A percentile compares a stretch with the other conserved stretches of the same genome.
Conservation (phyloP, 2,113 vertebrate genomes). For the Sorex fumeus region DNA sequence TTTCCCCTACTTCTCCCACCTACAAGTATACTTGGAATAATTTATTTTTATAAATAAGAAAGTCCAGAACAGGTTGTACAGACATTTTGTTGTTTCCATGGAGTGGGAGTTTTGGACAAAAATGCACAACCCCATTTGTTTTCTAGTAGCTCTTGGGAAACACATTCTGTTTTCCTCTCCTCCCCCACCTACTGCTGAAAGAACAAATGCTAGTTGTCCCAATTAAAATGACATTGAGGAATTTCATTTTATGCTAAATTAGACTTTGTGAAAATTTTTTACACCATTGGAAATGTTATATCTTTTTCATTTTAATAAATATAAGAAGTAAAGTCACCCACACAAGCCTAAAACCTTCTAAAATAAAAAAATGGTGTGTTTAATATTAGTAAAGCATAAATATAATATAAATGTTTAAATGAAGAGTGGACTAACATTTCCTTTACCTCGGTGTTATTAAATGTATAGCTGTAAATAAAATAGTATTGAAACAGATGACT, state of each 20-base stretch:
- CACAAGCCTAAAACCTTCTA: conserved; percentile 7
- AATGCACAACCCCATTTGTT: conserved; percentile 66
- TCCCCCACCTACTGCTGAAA: conserved; percentile 51
- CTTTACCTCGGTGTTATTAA: background rate
- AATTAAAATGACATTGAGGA: conserved; percentile 61
- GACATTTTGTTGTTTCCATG: conserved; percentile 59
- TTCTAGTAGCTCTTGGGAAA: conserved; percentile 63
- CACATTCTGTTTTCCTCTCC: conserved; percentile 42
- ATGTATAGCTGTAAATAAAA: conserved; percentile 21
- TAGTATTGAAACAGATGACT: background rate
- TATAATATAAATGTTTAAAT: background rate
- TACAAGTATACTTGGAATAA: conserved; percentile 41
- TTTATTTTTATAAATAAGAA: conserved; percentile 70
- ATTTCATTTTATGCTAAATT: conserved; percentile 52
- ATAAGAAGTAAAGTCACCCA: background rate
- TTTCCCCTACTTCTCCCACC: conserved; percentile 34
- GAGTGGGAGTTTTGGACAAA: conserved; percentile 70
- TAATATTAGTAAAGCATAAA: background rate
- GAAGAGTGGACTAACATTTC: background rate
- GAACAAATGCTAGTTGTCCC: conserved; percentile 64
- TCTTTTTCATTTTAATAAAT: conserved; percentile 41
- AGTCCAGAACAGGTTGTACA: conserved; percentile 66
- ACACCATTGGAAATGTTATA: background rate
- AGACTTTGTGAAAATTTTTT: conserved; percentile 34
- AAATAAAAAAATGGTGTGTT: background rate